phyloP scores from a whole-genome alignment of 1,140 invertebrate species.

The Drosophila melanogaster region Release_6_plus_ISO1_MT NT_037436.4:19602001-19602500 shows the following conservation, averaged over 20 bases:
- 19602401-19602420: neutral
- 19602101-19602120: slow-evolving; percentile 15
- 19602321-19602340: no score
- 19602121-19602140: slow-evolving; percentile 57
- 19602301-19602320: neutral
- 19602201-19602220: slow-evolving; percentile 42
- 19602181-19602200: slow-evolving; percentile 64
- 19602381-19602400: no score
- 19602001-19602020: slow-evolving; percentile 10
- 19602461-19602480: slow-evolving; percentile 35
- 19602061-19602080: slow-evolving; percentile 61
- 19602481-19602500: slow-evolving; percentile 16
- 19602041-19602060: slow-evolving; percentile 78
- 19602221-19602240: neutral
- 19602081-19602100: neutral
- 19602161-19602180: slow-evolving; percentile 44
- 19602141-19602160: slow-evolving; percentile 42
- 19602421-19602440: neutral
- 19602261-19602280: neutral
- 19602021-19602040: slow-evolving; percentile 41
- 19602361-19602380: no score
- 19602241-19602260: neutral
- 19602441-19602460: neutral
- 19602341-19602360: no score
- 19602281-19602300: neutral